Conservation (phyloP, 1,140 invertebrate genomes). For the Heterodera schachtii region DNA sequence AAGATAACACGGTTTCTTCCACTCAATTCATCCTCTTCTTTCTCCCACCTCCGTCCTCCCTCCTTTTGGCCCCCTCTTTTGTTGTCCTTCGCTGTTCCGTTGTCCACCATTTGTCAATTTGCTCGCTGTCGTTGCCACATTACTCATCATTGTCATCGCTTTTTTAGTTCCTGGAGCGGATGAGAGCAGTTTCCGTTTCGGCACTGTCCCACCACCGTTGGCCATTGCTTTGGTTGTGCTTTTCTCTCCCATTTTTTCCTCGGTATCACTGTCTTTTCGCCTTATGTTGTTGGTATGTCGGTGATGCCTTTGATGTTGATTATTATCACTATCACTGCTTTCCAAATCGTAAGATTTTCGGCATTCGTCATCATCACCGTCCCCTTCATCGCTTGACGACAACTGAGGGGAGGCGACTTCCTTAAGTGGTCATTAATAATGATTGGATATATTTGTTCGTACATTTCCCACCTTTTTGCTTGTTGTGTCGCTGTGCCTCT, state of each 20-base stretch:
- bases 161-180: constrained; percentile 7
- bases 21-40: no score
- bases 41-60: neutral
- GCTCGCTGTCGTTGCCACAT: neutral
- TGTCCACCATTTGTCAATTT: neutral
- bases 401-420: neutral
- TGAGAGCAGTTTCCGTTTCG: constrained; percentile 8
- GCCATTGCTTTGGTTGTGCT: neutral
- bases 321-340: neutral
- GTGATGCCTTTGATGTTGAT: neutral
- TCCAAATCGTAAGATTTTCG: constrained; percentile 7
- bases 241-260: neutral
- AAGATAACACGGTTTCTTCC: neutral
- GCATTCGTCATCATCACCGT: neutral
- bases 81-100: neutral
- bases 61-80: neutral
- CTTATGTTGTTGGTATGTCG: neutral
- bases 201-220: neutral
- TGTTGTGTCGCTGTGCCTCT: neutral
- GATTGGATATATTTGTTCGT: no score
- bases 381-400: neutral
- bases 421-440: neutral
- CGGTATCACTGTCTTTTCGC: neutral
- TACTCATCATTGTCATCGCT: neutral
- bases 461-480: no score